Evolutionary conservation across 2,888 invertebrate genomes (phyloP), one percentile per base, ranked within the genome.

Genomic region (Mamestra brassicae): DNA sequence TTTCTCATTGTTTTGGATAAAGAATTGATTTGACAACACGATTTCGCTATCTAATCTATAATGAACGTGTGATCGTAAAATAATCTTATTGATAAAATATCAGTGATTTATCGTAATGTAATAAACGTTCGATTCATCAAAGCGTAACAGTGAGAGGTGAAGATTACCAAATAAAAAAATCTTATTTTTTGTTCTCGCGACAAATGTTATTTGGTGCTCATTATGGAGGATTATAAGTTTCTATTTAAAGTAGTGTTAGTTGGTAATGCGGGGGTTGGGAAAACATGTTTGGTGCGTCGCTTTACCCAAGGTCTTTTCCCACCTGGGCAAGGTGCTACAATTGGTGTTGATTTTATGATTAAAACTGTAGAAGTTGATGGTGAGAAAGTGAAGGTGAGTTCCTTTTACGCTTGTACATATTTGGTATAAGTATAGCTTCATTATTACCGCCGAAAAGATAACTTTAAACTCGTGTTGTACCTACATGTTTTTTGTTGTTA

Each of bases 311-410:
- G 99, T 3, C 96, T 99, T 66, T 99, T 99, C 96, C 99, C 99
- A 69, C 99, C 99, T 52, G 99, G 99, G 17, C 99, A 99, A 96
- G 99, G 99, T 87, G 99, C 99, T 74, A 99, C 99, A 4, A 99
- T 99, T 90, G 99, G 99, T 74, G 99, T 99, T 45, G 99, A 99
- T 97, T 99, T 99, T 94, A 99, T 99, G 99, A 99, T 99, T 81
- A 99, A 99, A 97, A 99, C 99, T 71, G 99, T 99, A 11, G 99
- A 99, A 97, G 98, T 99, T 74, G 99, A 99, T 90, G 98, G 98
- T 91, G 98, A 99, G 95, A 98, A 98, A 97, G 98, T 99, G 89
- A 99, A 99, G 97, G 98, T 98, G 97, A 94, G 91, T 87, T 74
- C 83, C 67, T 76, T 70, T 69, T 69, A 63, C 63, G 66, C 64